Evolutionary conservation across 1,140 invertebrate genomes (phyloP), one percentile per base, ranked within the genome.

Genomic region (Callitettix versicolor): DNA sequence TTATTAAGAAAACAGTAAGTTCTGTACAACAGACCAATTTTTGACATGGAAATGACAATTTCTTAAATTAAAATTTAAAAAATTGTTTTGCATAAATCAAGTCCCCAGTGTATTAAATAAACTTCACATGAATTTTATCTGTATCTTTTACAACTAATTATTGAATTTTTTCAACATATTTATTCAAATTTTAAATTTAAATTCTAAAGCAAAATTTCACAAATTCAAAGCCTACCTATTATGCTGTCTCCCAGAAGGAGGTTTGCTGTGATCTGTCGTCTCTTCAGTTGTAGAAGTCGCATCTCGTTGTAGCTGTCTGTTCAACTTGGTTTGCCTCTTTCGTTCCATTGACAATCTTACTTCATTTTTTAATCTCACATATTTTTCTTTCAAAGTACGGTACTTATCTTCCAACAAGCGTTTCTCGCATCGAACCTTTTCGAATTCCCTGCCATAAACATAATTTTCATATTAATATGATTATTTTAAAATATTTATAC

Each of bases 301-400:
- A 20, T 36, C 18, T 21, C 48, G n/a, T 34, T 53, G 22, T 24
- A 59, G 47, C 43, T 57, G 41, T 33, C 56, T 17, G 48, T 48
- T 59, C 56, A 55, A 18, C 30, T 58, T 57, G 6, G 54, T 44
- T 38, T 65, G 69, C 42, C 63, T 69, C 44, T 79, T 69, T 50
- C 74, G 76, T 60, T 84, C 81, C 17, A 81, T 68, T 0, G 74
- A 73, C 17, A 82, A 65, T 64, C 84, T 82, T 2, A 87, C 81
- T 53, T 88, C 85, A 7, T 79, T 84, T 64, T 88, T 89, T 22
- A 89, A 67, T n/a, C 84, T 74, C 14, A 84, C 73, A 62, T 89
- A 87, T 65, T 89, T 88, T 61, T 88, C 85, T 67, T 88, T 88
- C 17, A 89, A 69, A 51, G 80, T 85, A n/a, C 77, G 74, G 63